These are phyloP conservation scores for Nysson spinosus DNA, from an alignment of 2,888 invertebrate species.

Conservation along the genomic window DNA sequence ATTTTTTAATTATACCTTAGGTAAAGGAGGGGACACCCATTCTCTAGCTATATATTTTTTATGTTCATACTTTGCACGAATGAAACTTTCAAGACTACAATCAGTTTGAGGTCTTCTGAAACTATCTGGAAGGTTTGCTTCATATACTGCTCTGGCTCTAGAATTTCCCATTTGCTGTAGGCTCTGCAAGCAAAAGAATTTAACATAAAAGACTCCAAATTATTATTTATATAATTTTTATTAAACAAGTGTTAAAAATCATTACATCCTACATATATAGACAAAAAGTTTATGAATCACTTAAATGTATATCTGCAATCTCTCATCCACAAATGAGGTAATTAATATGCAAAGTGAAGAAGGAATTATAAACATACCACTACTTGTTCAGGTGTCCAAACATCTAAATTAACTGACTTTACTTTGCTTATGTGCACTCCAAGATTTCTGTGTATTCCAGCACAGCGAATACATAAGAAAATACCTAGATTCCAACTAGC, in stretches of 20 bases:
- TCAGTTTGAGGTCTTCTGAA: constrained; percentile 97
- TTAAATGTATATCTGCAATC: no score
- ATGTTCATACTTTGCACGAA: constrained; percentile 98
- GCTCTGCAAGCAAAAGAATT: constrained; percentile 76
- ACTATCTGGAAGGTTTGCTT: constrained; percentile 96
- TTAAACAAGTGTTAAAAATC: neutral
- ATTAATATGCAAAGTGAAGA: no score
- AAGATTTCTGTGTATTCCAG: constrained; percentile 98
- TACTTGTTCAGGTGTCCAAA: constrained; percentile 99
- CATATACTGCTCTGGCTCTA: constrained; percentile 96
- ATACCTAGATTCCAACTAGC: constrained; percentile 99
- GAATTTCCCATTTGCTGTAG: constrained; percentile 99
- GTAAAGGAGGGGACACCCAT: constrained; percentile 93
- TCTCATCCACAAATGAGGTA: no score
- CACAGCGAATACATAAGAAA: constrained; percentile 98
- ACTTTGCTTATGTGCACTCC: constrained; percentile 99
- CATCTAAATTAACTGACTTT: constrained; percentile 97
- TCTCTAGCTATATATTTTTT: constrained; percentile 99
- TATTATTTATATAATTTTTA: neutral
- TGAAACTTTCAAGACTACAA: constrained; percentile 95
- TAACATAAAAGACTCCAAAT: neutral
- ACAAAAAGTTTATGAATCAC: no score
- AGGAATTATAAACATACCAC: constrained; percentile 83
- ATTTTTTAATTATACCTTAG: constrained; percentile 81
- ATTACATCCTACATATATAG: no score